Percentiles rank a stretch among this genome's conserved stretches.
Conservation (phyloP, 2,888 invertebrate genomes). For the Toxonevra muliebris region DNA sequence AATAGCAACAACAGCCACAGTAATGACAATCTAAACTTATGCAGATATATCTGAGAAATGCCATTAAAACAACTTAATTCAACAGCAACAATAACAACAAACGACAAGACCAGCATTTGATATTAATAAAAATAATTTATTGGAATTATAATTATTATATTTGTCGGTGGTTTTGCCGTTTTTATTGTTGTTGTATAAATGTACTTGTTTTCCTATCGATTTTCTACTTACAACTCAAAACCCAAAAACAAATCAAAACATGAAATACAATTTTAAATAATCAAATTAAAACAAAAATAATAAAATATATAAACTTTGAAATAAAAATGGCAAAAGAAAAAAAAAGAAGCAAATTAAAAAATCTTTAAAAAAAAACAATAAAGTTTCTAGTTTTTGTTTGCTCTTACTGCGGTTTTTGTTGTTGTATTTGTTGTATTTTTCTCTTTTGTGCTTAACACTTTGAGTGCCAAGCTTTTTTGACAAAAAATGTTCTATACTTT, state of each 20-base stretch:
- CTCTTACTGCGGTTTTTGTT: no score
- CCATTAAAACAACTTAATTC: no score
- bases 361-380: background rate
- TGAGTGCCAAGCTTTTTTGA: no score
- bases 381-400: no score
- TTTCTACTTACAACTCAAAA: no score
- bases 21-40: background rate
- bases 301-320: background rate
- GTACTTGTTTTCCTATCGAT: background rate
- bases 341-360: background rate
- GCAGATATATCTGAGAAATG: background rate
- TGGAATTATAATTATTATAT: background rate
- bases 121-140: background rate
- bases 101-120: background rate
- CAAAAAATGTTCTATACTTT: no score
- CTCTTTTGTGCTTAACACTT: no score
- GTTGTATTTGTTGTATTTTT: no score
- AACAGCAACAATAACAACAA: background rate
- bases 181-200: background rate
- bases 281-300: background rate
- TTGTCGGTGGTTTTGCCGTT: background rate
- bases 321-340: background rate
- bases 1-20: slow-evolving; percentile 2
- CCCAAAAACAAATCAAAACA: no score
- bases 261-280: background rate